Evolutionary conservation across 2,113 vertebrate genomes (phyloP), one percentile per base, ranked within the genome.

Genomic region (Dermatemys mawii): DNA sequence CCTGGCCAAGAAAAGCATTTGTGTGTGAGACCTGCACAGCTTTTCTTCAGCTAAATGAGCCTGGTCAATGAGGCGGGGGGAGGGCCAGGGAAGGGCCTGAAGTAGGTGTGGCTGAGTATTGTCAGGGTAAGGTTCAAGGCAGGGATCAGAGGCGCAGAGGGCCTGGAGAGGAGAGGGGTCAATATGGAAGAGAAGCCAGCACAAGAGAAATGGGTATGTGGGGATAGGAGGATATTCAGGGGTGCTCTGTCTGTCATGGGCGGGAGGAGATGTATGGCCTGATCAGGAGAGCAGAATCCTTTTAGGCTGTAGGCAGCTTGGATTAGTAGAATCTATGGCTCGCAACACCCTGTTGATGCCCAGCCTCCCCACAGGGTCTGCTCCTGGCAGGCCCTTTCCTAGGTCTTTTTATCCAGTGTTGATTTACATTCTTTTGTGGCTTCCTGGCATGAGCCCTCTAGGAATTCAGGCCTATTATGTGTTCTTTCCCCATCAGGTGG

Each of bases 401-500:
- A 19, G 60, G 19, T 32, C 60, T 67, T 19, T n/a, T 67, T 17
- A 67, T 17, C 60, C 35, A 21, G 60, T 21, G 35, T n/a, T n/a
- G 60, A 67, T n/a, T 67, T n/a, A 19, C 19, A 21, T n/a, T n/a
- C 60, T n/a, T 60, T 7, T 16, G 57, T 60, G 35, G n/a, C 21
- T 76, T n/a, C 35, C 76, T 7, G 11, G 1, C 1, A 21, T 81
- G 57, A 12, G 35, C 10, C 54, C 17, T 3, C 24, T 35, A 53
- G 55, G 19, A 79, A 63, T 78, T 11, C 0, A 94, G 83, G 81
- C 95, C n/a, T 76, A 57, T 26, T 35, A 11, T 87, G 92, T 0
- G 89, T 80, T 88, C 92, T 92, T 87, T 97, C 81, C 78, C 27
- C 48, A 57, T 19, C 96, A 99, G 99, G 94, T 98, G 98, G 96